Evolutionary conservation across 1,140 invertebrate genomes (phyloP), one percentile per base, ranked within the genome.

Genomic region (Glomeris maerens): DNA sequence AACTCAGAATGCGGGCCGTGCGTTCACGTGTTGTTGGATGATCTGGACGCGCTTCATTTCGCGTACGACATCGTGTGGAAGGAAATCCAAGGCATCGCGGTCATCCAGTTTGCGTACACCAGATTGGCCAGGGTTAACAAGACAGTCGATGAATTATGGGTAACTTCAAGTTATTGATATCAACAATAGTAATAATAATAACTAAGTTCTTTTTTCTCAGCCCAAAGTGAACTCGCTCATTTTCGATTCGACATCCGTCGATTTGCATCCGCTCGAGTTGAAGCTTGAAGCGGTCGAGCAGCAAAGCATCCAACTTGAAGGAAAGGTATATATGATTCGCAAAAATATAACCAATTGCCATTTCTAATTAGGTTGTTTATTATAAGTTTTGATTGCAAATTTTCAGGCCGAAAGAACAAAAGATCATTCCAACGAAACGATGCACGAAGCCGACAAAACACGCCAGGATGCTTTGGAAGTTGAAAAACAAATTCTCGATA

Each of bases 1-100:
- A n/a, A n/a, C n/a, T 73, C 78, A 60, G 77, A 81, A 54, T 98
- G 93, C 66, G 87, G 89, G 66, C 80, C 78, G 17, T 97, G 93
- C 64, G 83, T 83, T 1, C 81, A 93, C 61, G 78, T 83, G 42
- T 71, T 97, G 2, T 62, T 97, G 1, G 83, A 95, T 67, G 81
- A 83, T 0, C 83, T 89, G 0, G 87, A 94, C 60, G 67, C 74
- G n/a, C 61, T 95, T 17, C 64, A 74, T 14, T 56, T 60, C 10
- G 55, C 76, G 5, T 75, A 87, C 21, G 69, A 77, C 42, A 78
- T 81, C 0, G 70, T 84, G 3, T 72, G 78, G 14, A 53, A 64
- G 1, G 80, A 89, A 49, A 83, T 89, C 58, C 70, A 78, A 57
- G 81, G 73, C 21, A 78, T 79, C 1, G 79, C 81, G 7, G 72